Base-by-base conservation (phyloP, 2,888 invertebrate genomes). In the Neocrepidodera transversa region DNA sequence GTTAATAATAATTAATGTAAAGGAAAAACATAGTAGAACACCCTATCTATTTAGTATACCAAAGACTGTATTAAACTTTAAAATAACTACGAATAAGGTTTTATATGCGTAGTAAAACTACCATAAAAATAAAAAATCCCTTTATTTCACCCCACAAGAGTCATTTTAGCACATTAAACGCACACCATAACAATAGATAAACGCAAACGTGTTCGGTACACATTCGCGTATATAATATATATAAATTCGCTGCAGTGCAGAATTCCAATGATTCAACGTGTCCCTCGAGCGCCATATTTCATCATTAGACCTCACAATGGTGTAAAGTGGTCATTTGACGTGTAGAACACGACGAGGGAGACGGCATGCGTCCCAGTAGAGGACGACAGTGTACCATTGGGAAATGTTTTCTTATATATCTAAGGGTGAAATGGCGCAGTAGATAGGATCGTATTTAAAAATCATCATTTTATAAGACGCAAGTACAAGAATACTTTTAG, bases 251-350 rank as follows among this genome's bases (percentile, higher is more conserved):
- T 55, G 66, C 63, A 66, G 64, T 65, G 65, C 67, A 64, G 69
- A 69, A 72, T 76, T 76, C 77, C 76, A 76, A 82, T 82, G 82
- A 81, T 80, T 81, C 81, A 81, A 65, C 71, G 68, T 64, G 69
- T 80, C 82, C 82, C 82, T 70, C 67, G 70, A 76, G 82, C 71
- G 72, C 76, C 75, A 80, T 82, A 81, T 82, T 80, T 82, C 81
- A 82, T 82, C 81, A 81, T 82, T 82, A 82, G 74, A 66, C 68
- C 74, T 72, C 74, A 75, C 80, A 80, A 80, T 75, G 78, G 77
- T 79, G 79, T 80, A 81, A 81, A 81, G 80, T 80, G 81, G 81
- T 81, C 81, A 81, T 82, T 81, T 81, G 80, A 80, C 76, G 78
- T 79, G 78, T 78, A 77, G 73, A 77, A 78, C 77, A 78, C 72